These are phyloP conservation scores for Corbicula japonica DNA, from an alignment of 2,888 invertebrate genomes.

Conservation along the genomic window DNA sequence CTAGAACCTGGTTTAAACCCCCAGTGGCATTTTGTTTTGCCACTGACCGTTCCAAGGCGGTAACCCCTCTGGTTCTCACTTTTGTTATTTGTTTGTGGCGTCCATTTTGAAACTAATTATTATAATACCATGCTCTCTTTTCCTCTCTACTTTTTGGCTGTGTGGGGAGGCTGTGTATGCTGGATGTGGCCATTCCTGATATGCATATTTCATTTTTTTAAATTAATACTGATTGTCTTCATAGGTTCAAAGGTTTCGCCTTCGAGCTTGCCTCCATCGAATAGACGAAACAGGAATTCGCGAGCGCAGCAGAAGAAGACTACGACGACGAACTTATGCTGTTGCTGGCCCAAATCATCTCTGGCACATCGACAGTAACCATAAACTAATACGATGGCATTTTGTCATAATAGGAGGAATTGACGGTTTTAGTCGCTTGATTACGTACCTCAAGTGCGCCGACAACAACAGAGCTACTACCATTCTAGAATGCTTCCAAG, in stretches of 20 bases:
- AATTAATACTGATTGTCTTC: background rate
- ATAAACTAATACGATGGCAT: conserved; percentile 59
- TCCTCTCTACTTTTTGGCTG: too few species aligned
- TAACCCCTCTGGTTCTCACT: too few species aligned
- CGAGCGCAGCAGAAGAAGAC: conserved; percentile 31
- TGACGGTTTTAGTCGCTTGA: conserved; percentile 56
- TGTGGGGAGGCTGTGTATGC: too few species aligned
- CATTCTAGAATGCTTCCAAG: conserved; percentile 30
- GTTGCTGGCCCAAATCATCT: conserved; percentile 44
- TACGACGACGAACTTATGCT: conserved; percentile 35
- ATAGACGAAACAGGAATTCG: conserved; percentile 31
- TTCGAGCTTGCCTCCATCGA: conserved; percentile 14
- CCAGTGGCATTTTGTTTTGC: too few species aligned
- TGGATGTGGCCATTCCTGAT: too few species aligned
- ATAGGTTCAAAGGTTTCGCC: background rate
- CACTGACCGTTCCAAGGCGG: too few species aligned
- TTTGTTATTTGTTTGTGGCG: too few species aligned
- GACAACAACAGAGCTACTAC: conserved; percentile 56
- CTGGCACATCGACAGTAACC: conserved; percentile 61
- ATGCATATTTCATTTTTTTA: too few species aligned
- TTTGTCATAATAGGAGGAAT: conserved; percentile 55
- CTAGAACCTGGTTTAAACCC: too few species aligned
- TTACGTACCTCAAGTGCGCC: conserved; percentile 40
- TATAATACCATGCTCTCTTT: too few species aligned
- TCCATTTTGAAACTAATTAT: too few species aligned